Evolutionary conservation across 2,113 vertebrate genomes (phyloP), one percentile per base, ranked within the genome.

Genomic region (Austrofundulus limnaeus): DNA sequence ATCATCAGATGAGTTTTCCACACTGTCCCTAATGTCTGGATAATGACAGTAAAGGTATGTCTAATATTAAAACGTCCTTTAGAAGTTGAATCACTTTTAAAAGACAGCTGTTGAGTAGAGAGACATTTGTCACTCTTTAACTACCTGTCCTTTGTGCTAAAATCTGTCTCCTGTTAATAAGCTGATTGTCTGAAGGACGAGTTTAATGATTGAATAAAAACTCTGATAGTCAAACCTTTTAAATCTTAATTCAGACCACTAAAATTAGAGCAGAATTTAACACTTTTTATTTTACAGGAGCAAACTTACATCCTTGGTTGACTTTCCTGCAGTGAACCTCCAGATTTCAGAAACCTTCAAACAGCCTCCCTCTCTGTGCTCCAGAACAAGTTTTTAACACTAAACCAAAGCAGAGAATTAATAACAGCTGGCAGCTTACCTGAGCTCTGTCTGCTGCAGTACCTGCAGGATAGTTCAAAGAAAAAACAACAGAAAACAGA

Each of bases 321-420:
- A 85, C 80, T 72, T 80, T 81, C 54, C 62, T 48, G 5, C 31
- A 61, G 41, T n/a, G 66, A 56, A 61, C 55, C 45, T 53, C 49
- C 37, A 63, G 69, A 72, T 70, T 66, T 75, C 62, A 80, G 50
- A 67, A 45, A 16, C 17, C 53, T n/a, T n/a, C 60, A 64, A 62
- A 71, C 61, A 70, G 65, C 51, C 60, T 52, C 62, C 52, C 55
- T 50, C 70, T 66, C 56, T 49, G 37, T 63, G 63, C 70, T 66
- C 57, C 70, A 74, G 66, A 73, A 71, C 69, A 56, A 71, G 72
- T 80, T 64, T 61, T 63, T n/a, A 46, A 57, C 0, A 15, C 71
- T 72, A 82, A 82, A 85, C 82, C 80, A 85, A 77, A 82, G 68
- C 24, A 61, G 66, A 34, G 67, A 80, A 82, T 82, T 69, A 82